phyloP scores from a whole-genome alignment of 2,113 vertebrate species.

The Ophthalmotilapia sp. region DNA sequence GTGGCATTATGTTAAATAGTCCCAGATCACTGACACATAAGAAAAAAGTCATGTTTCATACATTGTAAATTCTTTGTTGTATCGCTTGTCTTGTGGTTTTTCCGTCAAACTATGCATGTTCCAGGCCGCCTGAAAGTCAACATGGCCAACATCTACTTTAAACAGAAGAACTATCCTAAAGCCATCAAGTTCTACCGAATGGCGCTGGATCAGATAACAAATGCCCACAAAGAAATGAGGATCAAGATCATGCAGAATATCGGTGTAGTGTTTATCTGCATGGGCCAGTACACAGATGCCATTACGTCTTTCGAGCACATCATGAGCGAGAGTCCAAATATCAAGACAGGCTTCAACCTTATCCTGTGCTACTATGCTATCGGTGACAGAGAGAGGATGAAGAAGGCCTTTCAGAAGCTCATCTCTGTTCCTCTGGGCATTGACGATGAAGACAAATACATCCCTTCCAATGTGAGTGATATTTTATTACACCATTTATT shows the following conservation, averaged over 20 bases:
- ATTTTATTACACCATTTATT: background rate
- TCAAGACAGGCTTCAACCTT: conserved; percentile 90
- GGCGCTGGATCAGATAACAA: conserved; percentile 94
- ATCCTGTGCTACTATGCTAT: conserved; percentile 89
- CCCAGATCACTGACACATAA: background rate
- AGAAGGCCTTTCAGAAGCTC: conserved; percentile 92
- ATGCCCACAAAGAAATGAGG: conserved; percentile 87
- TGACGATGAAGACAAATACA: conserved; percentile 90
- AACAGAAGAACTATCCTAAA: conserved; percentile 92
- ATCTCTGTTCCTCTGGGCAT: conserved; percentile 86
- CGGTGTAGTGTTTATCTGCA: conserved; percentile 86
- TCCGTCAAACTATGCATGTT: background rate
- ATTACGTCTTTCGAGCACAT: conserved; percentile 91
- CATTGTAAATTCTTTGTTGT: background rate
- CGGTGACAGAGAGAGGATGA: conserved; percentile 90
- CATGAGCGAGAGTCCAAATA: conserved; percentile 85
- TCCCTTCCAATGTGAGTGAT: conserved; percentile 77
- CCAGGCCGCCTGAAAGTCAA: conserved; percentile 91
- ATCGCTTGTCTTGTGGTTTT: background rate
- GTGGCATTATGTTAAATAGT: background rate
- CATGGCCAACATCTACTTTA: conserved; percentile 97
- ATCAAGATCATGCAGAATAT: conserved; percentile 99
- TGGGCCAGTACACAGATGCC: conserved; percentile 88
- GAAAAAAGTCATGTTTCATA: background rate
- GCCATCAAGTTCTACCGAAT: conserved; percentile 97